Conservation (phyloP, 2,113 vertebrate species). For the Natator depressus region DNA sequence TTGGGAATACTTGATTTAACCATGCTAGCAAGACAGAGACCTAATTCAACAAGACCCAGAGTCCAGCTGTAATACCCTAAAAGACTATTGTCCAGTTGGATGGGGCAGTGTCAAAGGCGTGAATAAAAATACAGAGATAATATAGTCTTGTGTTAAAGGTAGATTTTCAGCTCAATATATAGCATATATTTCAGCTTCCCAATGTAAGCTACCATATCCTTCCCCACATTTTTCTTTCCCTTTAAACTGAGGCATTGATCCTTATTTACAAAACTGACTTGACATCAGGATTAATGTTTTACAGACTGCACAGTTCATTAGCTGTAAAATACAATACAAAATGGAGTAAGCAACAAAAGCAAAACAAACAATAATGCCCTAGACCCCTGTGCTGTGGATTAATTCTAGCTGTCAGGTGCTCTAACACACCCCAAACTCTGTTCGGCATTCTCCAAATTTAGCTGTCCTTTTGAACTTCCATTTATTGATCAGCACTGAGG, state of each 20-base stretch:
- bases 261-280: conserved; percentile 41
- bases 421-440: not conserved
- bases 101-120: conserved; percentile 1
- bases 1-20: not conserved
- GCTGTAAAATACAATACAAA: conserved; percentile 52
- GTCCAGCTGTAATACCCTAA: not conserved
- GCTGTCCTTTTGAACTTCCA: not conserved
- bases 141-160: not conserved
- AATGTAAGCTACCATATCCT: not conserved
- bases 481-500: not conserved
- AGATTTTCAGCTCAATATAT: not conserved
- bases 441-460: not conserved
- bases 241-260: conserved; percentile 36
- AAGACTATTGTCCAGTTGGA: conserved; percentile 10
- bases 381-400: conserved; percentile 37
- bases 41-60: not conserved
- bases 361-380: conserved; percentile 21
- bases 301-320: conserved; percentile 31
- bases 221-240: conserved; percentile 7
- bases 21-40: not conserved
- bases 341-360: conserved; percentile 48
- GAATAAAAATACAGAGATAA: not conserved
- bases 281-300: not conserved
- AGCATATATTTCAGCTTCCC: not conserved
- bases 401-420: conserved; percentile 41